Conservation (phyloP, 2,113 vertebrate genomes). For the Mirounga angustirostris region DNA sequence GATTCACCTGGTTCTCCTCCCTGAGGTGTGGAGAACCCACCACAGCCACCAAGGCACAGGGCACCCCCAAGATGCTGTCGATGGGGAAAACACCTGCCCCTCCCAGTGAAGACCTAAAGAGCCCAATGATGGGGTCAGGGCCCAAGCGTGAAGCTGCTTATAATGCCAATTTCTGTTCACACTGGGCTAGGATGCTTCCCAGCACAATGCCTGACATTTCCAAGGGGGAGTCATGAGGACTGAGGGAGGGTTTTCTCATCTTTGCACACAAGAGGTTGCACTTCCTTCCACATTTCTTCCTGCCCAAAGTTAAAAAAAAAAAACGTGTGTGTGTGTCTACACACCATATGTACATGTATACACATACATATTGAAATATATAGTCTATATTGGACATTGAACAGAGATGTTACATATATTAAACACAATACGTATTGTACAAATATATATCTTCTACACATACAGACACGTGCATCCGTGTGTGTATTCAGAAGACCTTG, state of each 20-base stretch:
- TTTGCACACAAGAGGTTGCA: background rate
- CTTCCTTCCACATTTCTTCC: background rate
- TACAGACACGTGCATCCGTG: background rate
- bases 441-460: background rate
- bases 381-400: background rate
- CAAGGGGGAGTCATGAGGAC: background rate
- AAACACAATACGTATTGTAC: background rate
- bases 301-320: constrained; percentile 12
- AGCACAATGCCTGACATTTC: background rate
- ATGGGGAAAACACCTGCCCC: background rate
- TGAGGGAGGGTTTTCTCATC: background rate
- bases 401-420: background rate
- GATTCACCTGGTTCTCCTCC: background rate
- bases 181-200: background rate
- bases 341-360: background rate
- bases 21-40: background rate
- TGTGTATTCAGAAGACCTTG: background rate
- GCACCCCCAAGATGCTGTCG: background rate
- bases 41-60: background rate
- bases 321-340: background rate
- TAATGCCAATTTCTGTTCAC: background rate
- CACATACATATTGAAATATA: background rate
- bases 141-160: background rate
- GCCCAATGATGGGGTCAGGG: background rate
- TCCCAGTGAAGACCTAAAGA: background rate